Evolutionary conservation across 2,797 vertebrate genomes (phyloP), one percentile per base, ranked within the genome.

Genomic region (Pelobates cultripes): DNA sequence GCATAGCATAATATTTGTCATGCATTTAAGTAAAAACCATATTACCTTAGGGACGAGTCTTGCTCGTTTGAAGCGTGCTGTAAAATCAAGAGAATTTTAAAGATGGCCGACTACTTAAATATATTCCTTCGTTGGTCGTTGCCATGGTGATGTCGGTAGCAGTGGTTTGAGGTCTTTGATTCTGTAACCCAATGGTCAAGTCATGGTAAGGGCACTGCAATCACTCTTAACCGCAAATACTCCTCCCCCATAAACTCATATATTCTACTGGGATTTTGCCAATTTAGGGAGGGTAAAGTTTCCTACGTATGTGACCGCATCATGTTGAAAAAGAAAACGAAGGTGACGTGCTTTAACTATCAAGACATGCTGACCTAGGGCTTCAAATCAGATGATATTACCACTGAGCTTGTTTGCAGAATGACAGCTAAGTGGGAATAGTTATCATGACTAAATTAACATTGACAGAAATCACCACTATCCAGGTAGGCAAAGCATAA

Each of bases 101-200:
- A 77, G 17, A 77, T 81, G 80, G 80, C 67, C 41, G 69, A 15
- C 57, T 67, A 47, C 40, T 45, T 53, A 67, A 55, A 67, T 71
- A 74, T 78, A 77, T 73, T 43, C 14, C 7, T 78, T 74, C 77
- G 68, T 82, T 53, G 42, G 41, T 42, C 4, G 12, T 75, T 71
- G 61, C 28, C 47, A 73, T 77, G 70, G 64, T 64, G 41, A 70
- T 47, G 14, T 66, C 64, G 82, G 82, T 75, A 43, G 72, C 41
- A 47, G 82, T 83, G 82, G 82, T 83, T 83, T 83, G 82, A 75
- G 66, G 77, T 70, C 77, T 79, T 73, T 83, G 82, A 83, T 75
- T 79, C 28, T 75, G 55, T 47, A 75, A 70, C 82, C 72, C 72
- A 83, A 83, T 79, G 66, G 82, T 64, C 82, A 79, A 75, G 67